Base-by-base conservation (phyloP, 1,140 invertebrate species). In the Drosophila pachea region DNA sequence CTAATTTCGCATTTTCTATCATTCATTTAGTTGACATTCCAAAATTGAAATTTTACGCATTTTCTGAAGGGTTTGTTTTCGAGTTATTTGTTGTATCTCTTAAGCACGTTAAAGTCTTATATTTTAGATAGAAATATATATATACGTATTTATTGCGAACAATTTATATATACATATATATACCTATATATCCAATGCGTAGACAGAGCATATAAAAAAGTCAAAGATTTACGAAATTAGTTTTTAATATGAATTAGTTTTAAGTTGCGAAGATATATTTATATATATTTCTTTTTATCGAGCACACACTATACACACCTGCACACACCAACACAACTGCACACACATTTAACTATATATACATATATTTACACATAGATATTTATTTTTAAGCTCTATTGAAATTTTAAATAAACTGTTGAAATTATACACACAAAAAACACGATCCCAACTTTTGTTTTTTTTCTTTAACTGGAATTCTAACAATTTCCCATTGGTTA, bases 1-100 rank as follows among this genome's bases (percentile, higher is more conserved):
- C 43, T 36, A 55, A 3, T 56, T 50, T 36, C 16, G 50, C 50
- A 48, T 53, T 73, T 73, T 22, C 22, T 72, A 72, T 83, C 75
- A 83, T 83, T 83, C 76, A 76, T 69, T 22, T 49, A 59, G 55
- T 76, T 79, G 73, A 76, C 81, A 84, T 84, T 84, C 81, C 81
- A 76, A 69, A 76, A 68, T 40, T 62, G 33, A 47, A 38, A 50
- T 55, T 33, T 49, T 54, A 11, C 14, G 29, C 38, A 32, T 32
- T 7, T 29, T 36, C 7, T 49, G 29, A 50, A 45, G 33, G 31
- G 16, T 53, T 58, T 52, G 36, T 42, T 60, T 65, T 62, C 16
- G 22, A 22, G 22, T 3, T 22, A 53, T 35, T 47, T 55, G 36
- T 60, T 65, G 65, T 62, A 71, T 42, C 32, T 42, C 9, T 33